These are phyloP conservation scores for Fissipunctia ypsillon DNA, from an alignment of 2,888 invertebrate species.

Conservation along the genomic window DNA sequence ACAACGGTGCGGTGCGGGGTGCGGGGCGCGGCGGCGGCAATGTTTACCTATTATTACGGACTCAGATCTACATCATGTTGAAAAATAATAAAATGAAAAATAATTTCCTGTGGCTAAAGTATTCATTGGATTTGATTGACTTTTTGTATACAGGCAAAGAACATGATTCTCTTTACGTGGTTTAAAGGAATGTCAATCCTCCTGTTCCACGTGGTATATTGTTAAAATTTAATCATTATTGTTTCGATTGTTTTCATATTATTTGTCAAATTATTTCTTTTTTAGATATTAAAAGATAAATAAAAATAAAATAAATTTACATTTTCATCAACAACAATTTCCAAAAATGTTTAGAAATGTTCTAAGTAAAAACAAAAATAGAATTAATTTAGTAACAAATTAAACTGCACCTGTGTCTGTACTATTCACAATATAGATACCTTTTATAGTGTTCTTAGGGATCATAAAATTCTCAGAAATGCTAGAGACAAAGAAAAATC, in stretches of 20 bases:
- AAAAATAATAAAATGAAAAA: no score
- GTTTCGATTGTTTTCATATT: neutral
- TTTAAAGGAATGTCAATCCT: no score
- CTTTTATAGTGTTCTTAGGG: neutral
- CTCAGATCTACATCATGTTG: no score
- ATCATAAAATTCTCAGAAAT: neutral
- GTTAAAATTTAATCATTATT: no score
- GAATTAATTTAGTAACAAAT: neutral
- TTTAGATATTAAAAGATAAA: neutral
- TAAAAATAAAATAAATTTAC: neutral
- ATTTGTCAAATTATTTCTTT: neutral
- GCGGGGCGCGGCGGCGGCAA: no score
- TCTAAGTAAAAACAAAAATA: neutral
- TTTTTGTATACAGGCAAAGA: no score
- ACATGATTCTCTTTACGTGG: no score
- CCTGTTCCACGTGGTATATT: no score
- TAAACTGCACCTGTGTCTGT: conserved; percentile 1
- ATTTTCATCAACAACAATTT: neutral
- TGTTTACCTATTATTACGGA: no score
- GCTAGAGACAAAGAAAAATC: conserved; percentile 34
- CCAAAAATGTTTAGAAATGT: neutral
- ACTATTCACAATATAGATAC: neutral
- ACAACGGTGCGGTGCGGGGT: no score
- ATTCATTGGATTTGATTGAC: no score
- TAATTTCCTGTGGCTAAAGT: no score